phyloP scores from a whole-genome alignment of 2,888 invertebrate species.

The Octonoba sinensis region DNA sequence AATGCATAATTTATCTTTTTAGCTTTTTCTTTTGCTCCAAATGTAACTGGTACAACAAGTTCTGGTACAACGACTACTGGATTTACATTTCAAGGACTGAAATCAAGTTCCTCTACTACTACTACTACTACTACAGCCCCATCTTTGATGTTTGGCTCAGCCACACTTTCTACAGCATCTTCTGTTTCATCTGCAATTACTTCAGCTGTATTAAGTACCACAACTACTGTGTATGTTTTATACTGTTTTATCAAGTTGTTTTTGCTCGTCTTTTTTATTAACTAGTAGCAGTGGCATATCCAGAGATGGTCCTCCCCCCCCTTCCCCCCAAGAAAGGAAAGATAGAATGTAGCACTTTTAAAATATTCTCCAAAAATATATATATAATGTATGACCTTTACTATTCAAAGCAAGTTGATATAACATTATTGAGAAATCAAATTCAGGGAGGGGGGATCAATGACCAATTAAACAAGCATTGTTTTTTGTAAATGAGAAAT shows the following conservation, averaged over 20 bases:
- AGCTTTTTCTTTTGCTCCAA: constrained; percentile 37
- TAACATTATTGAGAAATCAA: no score
- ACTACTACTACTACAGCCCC: constrained; percentile 19
- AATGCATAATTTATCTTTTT: background rate
- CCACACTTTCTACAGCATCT: constrained; percentile 34
- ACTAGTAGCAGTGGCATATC: no score
- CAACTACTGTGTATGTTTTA: constrained; percentile 58
- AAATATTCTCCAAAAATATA: no score
- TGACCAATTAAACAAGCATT: no score
- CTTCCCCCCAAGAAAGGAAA: no score
- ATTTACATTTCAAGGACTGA: constrained; percentile 26
- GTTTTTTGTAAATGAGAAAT: no score
- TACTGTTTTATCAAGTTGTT: background rate
- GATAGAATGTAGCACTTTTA: no score
- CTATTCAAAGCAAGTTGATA: no score
- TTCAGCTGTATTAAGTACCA: constrained; percentile 51
- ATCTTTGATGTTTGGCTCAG: constrained; percentile 29
- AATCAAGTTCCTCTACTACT: constrained; percentile 5
- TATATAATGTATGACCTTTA: no score
- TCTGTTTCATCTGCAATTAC: constrained; percentile 45
- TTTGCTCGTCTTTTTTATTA: background rate
- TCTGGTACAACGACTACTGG: constrained; percentile 9
- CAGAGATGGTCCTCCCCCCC: no score
- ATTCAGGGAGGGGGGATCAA: no score
- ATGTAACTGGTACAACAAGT: constrained; percentile 3